phyloP scores from a whole-genome alignment of 2,113 vertebrate genomes.

The Recurvirostra avosetta region DNA sequence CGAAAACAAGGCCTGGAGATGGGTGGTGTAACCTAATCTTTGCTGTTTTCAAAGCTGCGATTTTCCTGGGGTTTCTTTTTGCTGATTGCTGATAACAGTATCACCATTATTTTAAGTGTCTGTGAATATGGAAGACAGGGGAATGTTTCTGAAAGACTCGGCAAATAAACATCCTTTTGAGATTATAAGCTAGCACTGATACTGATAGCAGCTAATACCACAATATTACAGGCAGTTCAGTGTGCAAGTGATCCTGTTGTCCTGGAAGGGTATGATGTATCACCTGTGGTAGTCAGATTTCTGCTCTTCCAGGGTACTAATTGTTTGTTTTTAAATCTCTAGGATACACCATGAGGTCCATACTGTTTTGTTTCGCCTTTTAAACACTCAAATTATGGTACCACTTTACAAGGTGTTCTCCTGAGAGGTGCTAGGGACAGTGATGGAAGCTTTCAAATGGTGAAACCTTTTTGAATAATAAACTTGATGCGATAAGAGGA shows the following conservation, averaged over 20 bases:
- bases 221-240: not conserved
- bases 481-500: not conserved
- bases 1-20: too few species aligned
- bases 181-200: not conserved
- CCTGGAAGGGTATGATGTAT: not conserved
- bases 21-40: not conserved
- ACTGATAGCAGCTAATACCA: not conserved
- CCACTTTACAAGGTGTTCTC: not conserved
- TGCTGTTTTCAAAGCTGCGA: not conserved
- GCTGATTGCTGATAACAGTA: not conserved
- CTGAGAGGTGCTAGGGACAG: not conserved
- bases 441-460: not conserved
- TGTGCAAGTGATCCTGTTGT: accelerated
- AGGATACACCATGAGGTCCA: not conserved
- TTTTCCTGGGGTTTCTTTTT: not conserved
- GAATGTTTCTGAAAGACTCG: not conserved
- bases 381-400: not conserved
- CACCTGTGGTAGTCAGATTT: not conserved
- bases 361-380: not conserved
- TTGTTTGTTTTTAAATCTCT: not conserved
- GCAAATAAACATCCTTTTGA: not conserved
- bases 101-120: too few species aligned
- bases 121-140: not conserved
- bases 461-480: not conserved
- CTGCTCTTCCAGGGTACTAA: not conserved